These are phyloP conservation scores for Sphaeridia pumilis DNA, from an alignment of 2,888 invertebrate genomes.

Conservation along the genomic window DNA sequence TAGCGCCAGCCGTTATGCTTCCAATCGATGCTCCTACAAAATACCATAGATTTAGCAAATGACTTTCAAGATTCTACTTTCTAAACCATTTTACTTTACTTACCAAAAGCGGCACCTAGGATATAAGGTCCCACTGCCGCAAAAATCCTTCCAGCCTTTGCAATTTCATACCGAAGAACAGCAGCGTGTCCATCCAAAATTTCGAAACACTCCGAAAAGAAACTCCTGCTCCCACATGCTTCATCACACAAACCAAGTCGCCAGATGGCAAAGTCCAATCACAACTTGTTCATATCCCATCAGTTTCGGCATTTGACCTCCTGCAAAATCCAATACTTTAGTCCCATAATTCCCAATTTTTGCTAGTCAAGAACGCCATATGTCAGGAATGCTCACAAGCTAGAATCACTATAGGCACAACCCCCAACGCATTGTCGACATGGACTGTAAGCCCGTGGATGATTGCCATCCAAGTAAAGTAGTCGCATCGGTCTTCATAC, in stretches of 20 bases:
- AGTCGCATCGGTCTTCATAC: slow-evolving; percentile 1
- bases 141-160: not conserved
- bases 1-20: not conserved
- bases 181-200: not conserved
- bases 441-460: not conserved
- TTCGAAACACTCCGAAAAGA: not conserved
- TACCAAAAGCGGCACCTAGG: not conserved
- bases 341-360: too few species aligned
- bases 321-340: too few species aligned
- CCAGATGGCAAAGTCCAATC: not conserved
- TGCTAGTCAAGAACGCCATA: too few species aligned
- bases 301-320: too few species aligned
- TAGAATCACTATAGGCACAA: not conserved
- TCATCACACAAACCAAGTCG: not conserved
- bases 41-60: not conserved
- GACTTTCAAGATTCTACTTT: not conserved
- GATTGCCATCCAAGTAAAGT: not conserved
- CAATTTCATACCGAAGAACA: not conserved
- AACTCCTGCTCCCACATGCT: not conserved
- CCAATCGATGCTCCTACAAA: slow-evolving; percentile 1
- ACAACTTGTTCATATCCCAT: too few species aligned
- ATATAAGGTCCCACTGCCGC: not conserved
- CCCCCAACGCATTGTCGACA: not conserved
- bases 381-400: not conserved
- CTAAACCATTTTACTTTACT: not conserved